Base-by-base conservation (phyloP, 1,140 invertebrate genomes). In the Drosophila burlai region DNA sequence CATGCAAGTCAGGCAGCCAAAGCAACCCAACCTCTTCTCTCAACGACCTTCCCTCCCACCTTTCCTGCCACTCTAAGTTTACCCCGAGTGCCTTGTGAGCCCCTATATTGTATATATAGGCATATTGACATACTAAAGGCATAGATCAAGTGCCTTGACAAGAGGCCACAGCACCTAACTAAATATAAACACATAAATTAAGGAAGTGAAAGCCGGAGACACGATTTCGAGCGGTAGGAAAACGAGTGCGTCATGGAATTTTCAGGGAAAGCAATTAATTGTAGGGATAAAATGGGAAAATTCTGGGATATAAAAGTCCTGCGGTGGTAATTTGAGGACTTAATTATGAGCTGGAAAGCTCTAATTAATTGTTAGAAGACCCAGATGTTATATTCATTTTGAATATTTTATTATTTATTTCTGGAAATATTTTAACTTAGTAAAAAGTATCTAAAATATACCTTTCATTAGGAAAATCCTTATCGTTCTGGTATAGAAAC, bases 41-140 rank as follows among this genome's bases (percentile, higher is more conserved):
- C 31, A 26, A 29, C 31, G 9, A 36, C 61, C 67, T 72, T 61
- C 36, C 54, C 47, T 13, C 21, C 61, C 61, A 61, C 18, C 42
- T 18, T 4, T 50, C 18, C 11, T 1, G 4, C 11, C 31, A 21
- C 26, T 21, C 18, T 11, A 29, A 18, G 26, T 26, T 49, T 34
- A 3, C 61, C 61, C 67, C 49, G 4, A 24, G 63, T 43, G 49
- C 13, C 40, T 26, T 31, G 45, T 31, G 45, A 29, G 67, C 18
- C 24, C 29, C 36, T 72, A 49, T 72, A 58, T 45, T 63, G 57
- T 49, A 58, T 76, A 63, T 62, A 75, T 81, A 73, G 76, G 52
- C 80, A 64, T 89, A 87, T 87, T 89, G 83, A 89, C 84, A 89
- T 61, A 87, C 83, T 89, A 68, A 83, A 83, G 73, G 68, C 83